phyloP scores from a whole-genome alignment of 1,140 invertebrate genomes.

The Leptopilina boulardi region DNA sequence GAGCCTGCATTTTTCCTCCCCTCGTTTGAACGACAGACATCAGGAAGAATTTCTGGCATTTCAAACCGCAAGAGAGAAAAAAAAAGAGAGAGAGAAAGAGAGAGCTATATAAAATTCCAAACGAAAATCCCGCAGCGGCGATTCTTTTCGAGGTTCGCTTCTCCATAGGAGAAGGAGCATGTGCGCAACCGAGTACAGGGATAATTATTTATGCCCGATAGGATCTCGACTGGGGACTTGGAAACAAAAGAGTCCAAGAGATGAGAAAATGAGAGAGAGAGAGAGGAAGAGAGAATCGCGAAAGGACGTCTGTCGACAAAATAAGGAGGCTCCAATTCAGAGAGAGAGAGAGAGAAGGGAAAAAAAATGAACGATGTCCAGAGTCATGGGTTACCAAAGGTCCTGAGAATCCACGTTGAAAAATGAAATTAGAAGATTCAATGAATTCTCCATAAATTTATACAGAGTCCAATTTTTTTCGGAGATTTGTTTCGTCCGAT shows the following conservation, averaged over 20 bases:
- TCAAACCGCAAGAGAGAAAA: slow-evolving; percentile 38
- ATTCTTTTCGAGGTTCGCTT: slow-evolving; percentile 42
- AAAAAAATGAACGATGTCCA: slow-evolving; percentile 27
- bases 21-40: slow-evolving; percentile 26
- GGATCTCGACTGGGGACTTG: slow-evolving; percentile 69
- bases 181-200: slow-evolving; percentile 64
- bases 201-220: slow-evolving; percentile 76
- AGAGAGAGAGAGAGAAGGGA: not conserved
- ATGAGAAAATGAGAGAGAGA: slow-evolving; percentile 23
- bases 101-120: slow-evolving; percentile 55
- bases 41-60: slow-evolving; percentile 48
- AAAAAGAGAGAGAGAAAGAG: too few relatives aligned
- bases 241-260: slow-evolving; percentile 72
- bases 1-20: slow-evolving; percentile 43
- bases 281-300: slow-evolving; percentile 40
- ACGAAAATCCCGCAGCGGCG: slow-evolving; percentile 58
- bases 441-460: not conserved
- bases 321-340: slow-evolving; percentile 3
- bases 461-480: not conserved
- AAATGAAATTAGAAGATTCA: not conserved
- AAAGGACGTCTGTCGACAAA: slow-evolving; percentile 41
- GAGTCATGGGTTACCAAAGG: slow-evolving; percentile 38
- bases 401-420: slow-evolving; percentile 51
- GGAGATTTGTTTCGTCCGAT: too few relatives aligned
- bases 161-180: slow-evolving; percentile 48